phyloP scores from a whole-genome alignment of 2,888 invertebrate genomes.

The Barypeithes pellucidus region DNA sequence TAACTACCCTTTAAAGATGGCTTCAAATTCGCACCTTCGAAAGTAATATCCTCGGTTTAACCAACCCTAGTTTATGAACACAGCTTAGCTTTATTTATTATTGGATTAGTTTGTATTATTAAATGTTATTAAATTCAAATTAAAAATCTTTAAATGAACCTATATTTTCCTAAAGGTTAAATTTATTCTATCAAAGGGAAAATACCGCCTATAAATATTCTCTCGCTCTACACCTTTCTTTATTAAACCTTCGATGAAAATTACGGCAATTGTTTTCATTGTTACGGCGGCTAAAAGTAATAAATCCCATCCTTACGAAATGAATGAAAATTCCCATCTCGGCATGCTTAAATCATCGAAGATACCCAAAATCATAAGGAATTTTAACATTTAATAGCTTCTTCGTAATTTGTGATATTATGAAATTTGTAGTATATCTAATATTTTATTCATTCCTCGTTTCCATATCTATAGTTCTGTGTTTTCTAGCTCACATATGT shows the following conservation, averaged over 20 bases:
- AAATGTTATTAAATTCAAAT: no score
- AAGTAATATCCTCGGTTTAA: no score
- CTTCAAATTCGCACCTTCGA: no score
- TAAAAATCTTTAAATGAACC: neutral
- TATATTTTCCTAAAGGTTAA: neutral
- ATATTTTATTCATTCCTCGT: neutral
- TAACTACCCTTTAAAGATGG: no score
- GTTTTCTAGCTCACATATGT: no score
- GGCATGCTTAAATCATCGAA: slow-evolving; percentile 66
- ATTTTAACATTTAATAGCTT: slow-evolving; percentile 55
- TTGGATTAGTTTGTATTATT: no score
- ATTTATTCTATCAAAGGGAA: neutral
- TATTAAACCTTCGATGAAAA: slow-evolving; percentile 21
- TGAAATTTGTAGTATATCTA: no score
- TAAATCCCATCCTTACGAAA: slow-evolving; percentile 58
- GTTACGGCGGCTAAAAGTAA: slow-evolving; percentile 48
- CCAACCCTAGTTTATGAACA: no score
- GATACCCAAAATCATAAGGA: slow-evolving; percentile 64
- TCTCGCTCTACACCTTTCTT: neutral
- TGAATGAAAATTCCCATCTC: slow-evolving; percentile 65
- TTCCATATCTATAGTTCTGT: no score
- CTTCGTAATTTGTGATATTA: neutral
- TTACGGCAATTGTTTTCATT: slow-evolving; percentile 31
- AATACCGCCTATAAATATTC: slow-evolving; percentile 3
- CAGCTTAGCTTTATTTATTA: no score